Conservation (phyloP, 2,888 invertebrate species). For the Oscheius sp. region DNA sequence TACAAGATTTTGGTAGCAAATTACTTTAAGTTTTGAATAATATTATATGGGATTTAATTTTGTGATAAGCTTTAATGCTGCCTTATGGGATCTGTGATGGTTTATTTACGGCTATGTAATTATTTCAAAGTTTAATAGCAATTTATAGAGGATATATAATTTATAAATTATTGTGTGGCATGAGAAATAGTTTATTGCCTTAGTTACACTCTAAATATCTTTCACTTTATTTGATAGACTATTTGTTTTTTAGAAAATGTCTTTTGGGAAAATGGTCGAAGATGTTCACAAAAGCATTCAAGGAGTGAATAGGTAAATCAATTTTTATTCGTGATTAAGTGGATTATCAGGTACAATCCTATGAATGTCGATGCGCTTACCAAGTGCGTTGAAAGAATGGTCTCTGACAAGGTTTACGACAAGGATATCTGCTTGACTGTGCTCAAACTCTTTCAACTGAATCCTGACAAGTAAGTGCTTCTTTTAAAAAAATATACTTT, state of each 20-base stretch:
- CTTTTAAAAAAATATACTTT: slow-evolving; percentile 2
- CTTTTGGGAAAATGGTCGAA: slow-evolving; percentile 56
- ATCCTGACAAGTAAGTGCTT: slow-evolving; percentile 78
- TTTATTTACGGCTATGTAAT: not conserved
- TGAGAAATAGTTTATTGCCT: not conserved
- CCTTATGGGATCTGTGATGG: slow-evolving; percentile 22
- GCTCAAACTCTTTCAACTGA: slow-evolving; percentile 92
- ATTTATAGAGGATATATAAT: slow-evolving; percentile 23
- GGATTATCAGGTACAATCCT: slow-evolving; percentile 85
- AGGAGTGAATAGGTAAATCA: slow-evolving; percentile 64
- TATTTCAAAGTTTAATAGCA: not conserved
- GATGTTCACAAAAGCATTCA: slow-evolving; percentile 60
- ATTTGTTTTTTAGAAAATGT: slow-evolving; percentile 31
- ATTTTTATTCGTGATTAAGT: too few relatives aligned
- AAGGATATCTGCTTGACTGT: slow-evolving; percentile 96
- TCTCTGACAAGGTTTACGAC: slow-evolving; percentile 83
- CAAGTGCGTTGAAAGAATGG: slow-evolving; percentile 90
- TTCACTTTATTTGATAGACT: too few relatives aligned
- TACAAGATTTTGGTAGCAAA: slow-evolving; percentile 63
- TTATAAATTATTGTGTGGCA: slow-evolving; percentile 14
- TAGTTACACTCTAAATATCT: not conserved
- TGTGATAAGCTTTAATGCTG: slow-evolving; percentile 14
- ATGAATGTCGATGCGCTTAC: slow-evolving; percentile 89
- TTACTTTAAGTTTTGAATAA: slow-evolving; percentile 44
- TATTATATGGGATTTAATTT: not conserved